Base-by-base conservation (phyloP, 2,113 vertebrate genomes). In the Microcebus ravelobensis region DNA sequence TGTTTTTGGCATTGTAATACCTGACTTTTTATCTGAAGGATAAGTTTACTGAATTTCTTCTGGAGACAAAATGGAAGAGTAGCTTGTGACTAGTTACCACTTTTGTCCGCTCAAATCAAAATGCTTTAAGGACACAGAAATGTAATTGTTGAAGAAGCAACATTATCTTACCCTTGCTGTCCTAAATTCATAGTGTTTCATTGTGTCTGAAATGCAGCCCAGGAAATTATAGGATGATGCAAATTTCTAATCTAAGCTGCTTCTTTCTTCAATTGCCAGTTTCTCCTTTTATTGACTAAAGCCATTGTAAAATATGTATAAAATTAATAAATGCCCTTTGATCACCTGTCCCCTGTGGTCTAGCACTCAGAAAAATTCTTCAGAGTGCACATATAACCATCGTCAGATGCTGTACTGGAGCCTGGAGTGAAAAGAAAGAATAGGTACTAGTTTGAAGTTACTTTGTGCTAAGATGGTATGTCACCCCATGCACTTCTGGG, bases 101-200 rank as follows among this genome's bases (percentile, higher is more conserved):
- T 95, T 96, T 73, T 97, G 27, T 90, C 96, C 97, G 71, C 87
- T 71, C 73, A 84, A 65, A 55, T 20, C 67, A 6, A 77, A 61
- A 85, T 12, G 23, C 63, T 85, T 93, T 50, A 76, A 50, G 59
- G 45, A 81, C 95, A 76, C 3, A 70, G 87, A 87, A 86, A 25
- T 2, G 2, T 29, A 3, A 17, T 8, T 95, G 83, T 34, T 71
- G 8, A 97, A 83, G 5, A 55, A 96, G 50, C 34, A 2, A 7
- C 5, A 18, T 67, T 81, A 34, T 42, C 57, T 42, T 63, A 14
- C 67, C 52, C 13, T 79, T 89, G n/a, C 61, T 42, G 45, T 18
- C 77, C 39, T 20, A 20, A 74, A 7, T 45, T 18, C 20, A 34
- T 34, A 87, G 17, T 50, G 90, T n/a, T 39, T n/a, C 34, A 6